phyloP scores from a whole-genome alignment of 2,797 vertebrate genomes.

The Girardinus metallicus region DNA sequence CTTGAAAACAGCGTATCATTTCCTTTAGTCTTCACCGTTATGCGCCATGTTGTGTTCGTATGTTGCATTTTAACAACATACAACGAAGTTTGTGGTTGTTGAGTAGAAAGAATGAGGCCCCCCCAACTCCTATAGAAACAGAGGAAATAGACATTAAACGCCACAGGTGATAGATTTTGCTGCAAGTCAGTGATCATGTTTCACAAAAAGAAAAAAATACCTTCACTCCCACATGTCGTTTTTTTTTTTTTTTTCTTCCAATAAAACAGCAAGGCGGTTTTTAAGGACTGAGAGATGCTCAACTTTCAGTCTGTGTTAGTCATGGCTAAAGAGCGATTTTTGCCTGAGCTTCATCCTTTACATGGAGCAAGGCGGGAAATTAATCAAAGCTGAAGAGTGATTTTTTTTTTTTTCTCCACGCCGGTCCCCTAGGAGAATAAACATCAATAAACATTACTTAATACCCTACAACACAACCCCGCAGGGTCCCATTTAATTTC shows the following conservation, averaged over 20 bases:
- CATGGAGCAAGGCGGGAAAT: slow-evolving; percentile 74
- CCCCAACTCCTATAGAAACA: slow-evolving; percentile 36
- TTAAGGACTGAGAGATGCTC: slow-evolving; percentile 70
- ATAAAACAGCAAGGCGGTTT: slow-evolving; percentile 67
- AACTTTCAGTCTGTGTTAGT: slow-evolving; percentile 73
- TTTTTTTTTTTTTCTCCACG: slow-evolving; percentile 62
- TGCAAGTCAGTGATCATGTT: slow-evolving; percentile 62
- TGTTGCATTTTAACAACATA: neutral
- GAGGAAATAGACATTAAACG: slow-evolving; percentile 56
- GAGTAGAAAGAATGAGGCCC: neutral
- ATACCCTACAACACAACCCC: slow-evolving; percentile 81
- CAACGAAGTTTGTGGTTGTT: neutral
- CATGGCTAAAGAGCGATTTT: slow-evolving; percentile 74
- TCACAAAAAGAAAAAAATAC: slow-evolving; percentile 50
- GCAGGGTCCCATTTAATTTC: slow-evolving; percentile 81
- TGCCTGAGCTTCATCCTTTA: slow-evolving; percentile 75
- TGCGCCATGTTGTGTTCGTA: neutral
- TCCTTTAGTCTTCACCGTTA: neutral
- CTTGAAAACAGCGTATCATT: neutral
- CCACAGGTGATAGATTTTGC: slow-evolving; percentile 68
- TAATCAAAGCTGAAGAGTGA: slow-evolving; percentile 82
- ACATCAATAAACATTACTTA: slow-evolving; percentile 86
- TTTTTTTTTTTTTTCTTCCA: slow-evolving; percentile 35
- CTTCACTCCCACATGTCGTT: slow-evolving; percentile 59
- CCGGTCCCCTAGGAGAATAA: slow-evolving; percentile 79